Percentiles rank a stretch among this genome's conserved stretches.
phyloP scores from a whole-genome alignment of 1,140 invertebrate genomes.

The Aleiodes sp. region DNA sequence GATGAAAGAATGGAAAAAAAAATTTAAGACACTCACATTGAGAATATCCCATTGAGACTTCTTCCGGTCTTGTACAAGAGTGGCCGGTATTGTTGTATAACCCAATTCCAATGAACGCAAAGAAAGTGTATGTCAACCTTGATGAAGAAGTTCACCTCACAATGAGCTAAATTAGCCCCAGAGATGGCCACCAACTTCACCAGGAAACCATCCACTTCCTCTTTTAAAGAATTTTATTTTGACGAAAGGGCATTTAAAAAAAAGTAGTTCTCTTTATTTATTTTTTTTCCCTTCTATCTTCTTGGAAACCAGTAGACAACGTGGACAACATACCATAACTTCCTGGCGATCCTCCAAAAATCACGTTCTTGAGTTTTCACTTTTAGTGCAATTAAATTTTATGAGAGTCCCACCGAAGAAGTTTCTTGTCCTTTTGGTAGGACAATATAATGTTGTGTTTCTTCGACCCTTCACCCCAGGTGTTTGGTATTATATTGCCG shows the following conservation, averaged over 20 bases:
- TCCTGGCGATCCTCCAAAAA: not conserved
- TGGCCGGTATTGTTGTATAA: not conserved
- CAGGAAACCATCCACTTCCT: not conserved
- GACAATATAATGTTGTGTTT: not conserved
- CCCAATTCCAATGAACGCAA: not conserved
- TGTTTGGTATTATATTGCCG: too few species aligned
- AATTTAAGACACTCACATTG: slow-evolving; percentile 16
- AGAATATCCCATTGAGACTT: slow-evolving; percentile 47
- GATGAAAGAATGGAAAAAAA: not conserved
- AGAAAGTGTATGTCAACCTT: slow-evolving; percentile 8
- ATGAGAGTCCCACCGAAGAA: not conserved
- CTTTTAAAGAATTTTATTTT: too few species aligned
- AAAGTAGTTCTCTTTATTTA: too few species aligned
- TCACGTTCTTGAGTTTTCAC: not conserved
- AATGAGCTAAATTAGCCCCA: not conserved
- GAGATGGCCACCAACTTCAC: not conserved
- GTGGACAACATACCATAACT: too few species aligned
- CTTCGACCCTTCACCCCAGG: not conserved
- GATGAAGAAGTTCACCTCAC: slow-evolving; percentile 26
- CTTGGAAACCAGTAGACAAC: not conserved
- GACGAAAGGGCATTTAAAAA: too few species aligned
- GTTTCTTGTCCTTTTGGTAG: not conserved
- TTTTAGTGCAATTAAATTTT: not conserved
- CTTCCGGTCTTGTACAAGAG: slow-evolving; percentile 44
- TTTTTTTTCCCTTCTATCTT: too few species aligned